Evolutionary conservation across 2,797 vertebrate species (phyloP).

Genomic region (Cygnus olor): DNA sequence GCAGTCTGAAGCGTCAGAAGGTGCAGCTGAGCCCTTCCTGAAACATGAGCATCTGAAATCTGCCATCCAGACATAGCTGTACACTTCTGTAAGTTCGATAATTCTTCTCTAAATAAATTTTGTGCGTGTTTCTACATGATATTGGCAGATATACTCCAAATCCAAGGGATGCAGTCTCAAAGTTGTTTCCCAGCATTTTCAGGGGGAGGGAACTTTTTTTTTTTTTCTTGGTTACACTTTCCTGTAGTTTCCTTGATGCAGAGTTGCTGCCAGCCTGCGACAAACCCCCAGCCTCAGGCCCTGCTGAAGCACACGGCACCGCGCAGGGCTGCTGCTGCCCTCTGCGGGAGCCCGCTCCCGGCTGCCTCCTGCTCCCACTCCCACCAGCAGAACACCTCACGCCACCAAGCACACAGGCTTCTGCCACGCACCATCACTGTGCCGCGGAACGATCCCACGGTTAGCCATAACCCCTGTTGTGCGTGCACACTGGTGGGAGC

Average conservation of each 20-base stretch:
- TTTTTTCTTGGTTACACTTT: neutral
- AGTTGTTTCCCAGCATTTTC: neutral
- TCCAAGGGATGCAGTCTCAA: neutral
- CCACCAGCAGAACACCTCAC: neutral
- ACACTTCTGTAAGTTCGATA: neutral
- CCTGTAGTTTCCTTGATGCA: neutral
- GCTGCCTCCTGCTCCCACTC: neutral
- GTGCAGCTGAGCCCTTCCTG: neutral
- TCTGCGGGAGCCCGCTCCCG: constrained; percentile 9
- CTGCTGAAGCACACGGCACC: neutral
- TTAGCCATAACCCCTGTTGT: neutral
- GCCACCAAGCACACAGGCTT: neutral
- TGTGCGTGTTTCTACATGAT: too few relatives aligned
- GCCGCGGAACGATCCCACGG: rapidly evolving
- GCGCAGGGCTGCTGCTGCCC: constrained; percentile 30
- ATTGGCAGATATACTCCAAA: neutral
- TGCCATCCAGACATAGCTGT: neutral
- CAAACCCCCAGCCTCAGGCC: neutral
- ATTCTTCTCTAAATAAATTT: too few relatives aligned
- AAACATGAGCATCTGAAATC: neutral
- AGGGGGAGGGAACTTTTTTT: too few relatives aligned
- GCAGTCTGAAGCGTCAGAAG: rapidly evolving
- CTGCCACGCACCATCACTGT: rapidly evolving
- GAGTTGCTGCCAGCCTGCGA: neutral
- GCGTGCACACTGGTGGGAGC: neutral